Base-by-base conservation (phyloP, 2,113 vertebrate species). In the Bolborhynchus lineola region DNA sequence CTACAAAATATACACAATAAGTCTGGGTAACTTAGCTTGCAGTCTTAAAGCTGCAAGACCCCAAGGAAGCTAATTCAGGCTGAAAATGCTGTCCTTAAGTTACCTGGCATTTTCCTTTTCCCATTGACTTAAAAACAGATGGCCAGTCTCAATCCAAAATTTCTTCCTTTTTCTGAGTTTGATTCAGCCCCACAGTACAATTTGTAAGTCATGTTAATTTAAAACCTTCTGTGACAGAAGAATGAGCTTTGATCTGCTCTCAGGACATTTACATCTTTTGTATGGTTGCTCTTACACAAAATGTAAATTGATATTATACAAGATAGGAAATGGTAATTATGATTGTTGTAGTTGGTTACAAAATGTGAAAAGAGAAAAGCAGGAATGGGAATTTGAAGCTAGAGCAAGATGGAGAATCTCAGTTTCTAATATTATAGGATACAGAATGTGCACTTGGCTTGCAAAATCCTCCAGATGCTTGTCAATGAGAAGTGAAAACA, bases 161-260 rank as follows among this genome's bases (percentile, higher is more conserved):
- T 42, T 86, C 10, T 77, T 81, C 62, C 28, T 77, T 82, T 85
- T 68, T 80, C 28, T 59, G 35, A 41, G 24, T 84, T 92, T 95
- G 35, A 70, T 92, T 92, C 52, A 93, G 15, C 9, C 41, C 50
- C 57, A 52, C 23, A 37, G 76, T 42, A 85, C 18, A 88, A 93
- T 84, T 93, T 92, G 7, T 74, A 95, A 95, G 31, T 79, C 4
- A 59, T 79, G 72, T 90, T 90, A 83, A 82, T 70, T 92, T 90
- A 55, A 94, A 83, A 81, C 39, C 86, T 94, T 90, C 53, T 94
- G 64, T 14, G 64, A 33, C 74, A 72, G 41, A 86, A 96, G 63
- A 94, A 83, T 93, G 65, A 82, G 64, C n/a, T 95, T 93, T 95
- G 89, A 86, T 95, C 91, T 94, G n/a, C 49, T 97, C 95, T 96